A percentile compares a stretch with the other conserved stretches of the same genome.
These are phyloP conservation scores for Acronicta aceris DNA, from an alignment of 2,888 invertebrate species.

Conservation along the genomic window DNA sequence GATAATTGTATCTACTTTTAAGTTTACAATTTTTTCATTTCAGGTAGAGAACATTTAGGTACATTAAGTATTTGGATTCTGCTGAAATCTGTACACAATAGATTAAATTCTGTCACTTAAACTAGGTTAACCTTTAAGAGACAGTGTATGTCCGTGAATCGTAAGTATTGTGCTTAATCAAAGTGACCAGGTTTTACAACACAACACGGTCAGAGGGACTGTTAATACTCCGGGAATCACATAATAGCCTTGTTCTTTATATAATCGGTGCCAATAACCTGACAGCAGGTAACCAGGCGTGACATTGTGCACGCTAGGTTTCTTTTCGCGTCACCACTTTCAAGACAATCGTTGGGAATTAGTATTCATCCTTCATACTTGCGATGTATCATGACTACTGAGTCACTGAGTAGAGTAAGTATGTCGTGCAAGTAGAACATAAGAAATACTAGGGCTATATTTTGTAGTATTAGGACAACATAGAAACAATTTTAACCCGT, in stretches of 20 bases:
- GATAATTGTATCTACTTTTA: no score
- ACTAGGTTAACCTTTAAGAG: no score
- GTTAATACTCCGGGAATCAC: constrained; percentile 1
- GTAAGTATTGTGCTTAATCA: no score
- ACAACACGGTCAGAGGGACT: neutral
- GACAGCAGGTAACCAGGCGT: constrained; percentile 22
- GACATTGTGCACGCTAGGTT: constrained; percentile 32
- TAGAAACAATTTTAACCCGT: no score
- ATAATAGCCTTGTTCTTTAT: constrained; percentile 18
- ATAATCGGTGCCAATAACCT: constrained; percentile 48
- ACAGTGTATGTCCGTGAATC: no score
- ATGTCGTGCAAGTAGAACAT: constrained; percentile 21
- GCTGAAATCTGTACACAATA: no score
- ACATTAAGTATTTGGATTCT: no score
- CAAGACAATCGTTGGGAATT: constrained; percentile 51
- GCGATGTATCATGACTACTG: constrained; percentile 23
- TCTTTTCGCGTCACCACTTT: constrained; percentile 15
- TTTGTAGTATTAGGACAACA: no score
- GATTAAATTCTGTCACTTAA: no score
- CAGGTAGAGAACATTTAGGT: no score
- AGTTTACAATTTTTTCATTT: no score
- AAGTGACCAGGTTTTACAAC: neutral
- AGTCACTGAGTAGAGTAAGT: constrained; percentile 10
- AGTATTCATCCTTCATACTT: constrained; percentile 47
- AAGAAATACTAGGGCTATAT: neutral